phyloP scores from a whole-genome alignment of 2,797 vertebrate genomes.

The Petrocephalus schoutedeni region DNA sequence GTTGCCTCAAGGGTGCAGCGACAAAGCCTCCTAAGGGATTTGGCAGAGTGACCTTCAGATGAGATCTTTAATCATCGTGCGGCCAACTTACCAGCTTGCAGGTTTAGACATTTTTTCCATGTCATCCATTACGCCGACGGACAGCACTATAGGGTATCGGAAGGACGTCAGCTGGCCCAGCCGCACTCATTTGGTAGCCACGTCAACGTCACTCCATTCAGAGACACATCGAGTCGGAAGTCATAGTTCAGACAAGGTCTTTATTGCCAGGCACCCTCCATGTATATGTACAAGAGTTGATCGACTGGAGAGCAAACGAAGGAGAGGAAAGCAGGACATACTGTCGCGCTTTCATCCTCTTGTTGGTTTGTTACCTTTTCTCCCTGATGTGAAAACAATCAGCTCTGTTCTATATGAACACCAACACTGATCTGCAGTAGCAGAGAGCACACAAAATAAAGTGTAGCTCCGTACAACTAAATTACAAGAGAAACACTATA shows the following conservation, averaged over 20 bases:
- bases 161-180: neutral
- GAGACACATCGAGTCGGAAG: neutral
- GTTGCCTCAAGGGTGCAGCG: neutral
- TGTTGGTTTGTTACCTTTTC: neutral
- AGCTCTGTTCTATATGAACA: constrained; percentile 3
- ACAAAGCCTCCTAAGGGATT: neutral
- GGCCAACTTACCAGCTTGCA: neutral
- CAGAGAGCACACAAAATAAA: neutral
- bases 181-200: neutral
- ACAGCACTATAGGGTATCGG: neutral
- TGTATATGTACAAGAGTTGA: constrained; percentile 12
- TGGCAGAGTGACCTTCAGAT: neutral
- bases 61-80: neutral
- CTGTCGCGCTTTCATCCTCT: neutral
- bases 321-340: neutral
- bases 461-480: neutral
- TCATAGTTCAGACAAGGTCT: constrained; percentile 17
- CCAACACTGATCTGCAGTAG: constrained; percentile 12
- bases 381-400: neutral
- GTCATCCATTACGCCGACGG: neutral
- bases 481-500: constrained; percentile 11
- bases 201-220: neutral
- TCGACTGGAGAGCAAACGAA: constrained; percentile 3
- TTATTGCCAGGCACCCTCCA: constrained; percentile 19
- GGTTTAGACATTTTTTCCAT: neutral